Evolutionary conservation across 2,797 vertebrate species (phyloP).

Genomic region (Gymnoscopelus microlampas): DNA sequence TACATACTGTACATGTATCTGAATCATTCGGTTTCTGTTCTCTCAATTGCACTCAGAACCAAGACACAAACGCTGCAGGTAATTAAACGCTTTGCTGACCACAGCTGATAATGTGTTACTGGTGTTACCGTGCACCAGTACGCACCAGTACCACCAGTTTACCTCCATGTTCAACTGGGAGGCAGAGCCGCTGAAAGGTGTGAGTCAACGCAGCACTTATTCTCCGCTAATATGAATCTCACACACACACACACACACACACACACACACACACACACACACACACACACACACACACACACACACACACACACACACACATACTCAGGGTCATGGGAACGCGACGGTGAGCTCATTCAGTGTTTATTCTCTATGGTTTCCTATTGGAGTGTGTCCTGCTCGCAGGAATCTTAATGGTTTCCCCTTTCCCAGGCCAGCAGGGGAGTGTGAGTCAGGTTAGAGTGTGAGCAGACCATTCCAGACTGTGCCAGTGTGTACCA

Average conservation of each 20-base stretch:
- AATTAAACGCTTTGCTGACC: no score
- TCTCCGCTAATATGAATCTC: background rate
- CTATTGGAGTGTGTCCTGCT: slow-evolving; percentile 80
- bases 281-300: slow-evolving; percentile 27
- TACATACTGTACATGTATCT: no score
- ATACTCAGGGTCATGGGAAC: slow-evolving; percentile 78
- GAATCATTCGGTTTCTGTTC: no score
- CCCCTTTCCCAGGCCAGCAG: slow-evolving; percentile 79
- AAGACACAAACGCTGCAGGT: no score
- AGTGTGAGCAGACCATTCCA: slow-evolving; percentile 64
- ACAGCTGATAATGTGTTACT: no score
- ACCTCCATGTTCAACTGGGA: no score
- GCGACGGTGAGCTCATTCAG: slow-evolving; percentile 56
- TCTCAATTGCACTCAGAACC: no score
- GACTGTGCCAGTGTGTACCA: slow-evolving; percentile 62
- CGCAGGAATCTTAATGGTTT: slow-evolving; percentile 82
- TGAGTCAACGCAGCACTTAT: slow-evolving; percentile 53
- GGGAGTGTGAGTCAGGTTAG: slow-evolving; percentile 61
- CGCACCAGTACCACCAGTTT: no score
- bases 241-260: slow-evolving; percentile 39
- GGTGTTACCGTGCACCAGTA: no score
- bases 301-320: slow-evolving; percentile 34
- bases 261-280: slow-evolving; percentile 60
- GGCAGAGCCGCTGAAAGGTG: background rate
- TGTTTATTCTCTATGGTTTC: slow-evolving; percentile 81